Percentiles rank a stretch among this genome's conserved stretches.
These are phyloP conservation scores for Formica exsecta DNA, from an alignment of 1,140 invertebrate species.

Conservation along the genomic window DNA sequence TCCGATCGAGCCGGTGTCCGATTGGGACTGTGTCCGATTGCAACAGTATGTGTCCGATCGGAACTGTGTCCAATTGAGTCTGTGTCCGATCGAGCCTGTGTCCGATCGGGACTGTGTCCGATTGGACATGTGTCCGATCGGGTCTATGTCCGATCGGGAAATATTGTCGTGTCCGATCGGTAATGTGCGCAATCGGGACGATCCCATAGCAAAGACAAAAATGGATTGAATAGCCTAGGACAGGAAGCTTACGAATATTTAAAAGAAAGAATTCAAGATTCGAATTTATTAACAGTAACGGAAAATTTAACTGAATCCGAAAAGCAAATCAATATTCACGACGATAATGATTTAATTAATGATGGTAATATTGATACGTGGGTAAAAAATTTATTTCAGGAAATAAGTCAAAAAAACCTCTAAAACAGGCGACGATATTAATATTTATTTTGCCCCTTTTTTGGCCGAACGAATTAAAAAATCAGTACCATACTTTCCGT, in stretches of 20 bases:
- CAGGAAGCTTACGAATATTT: conserved; percentile 2
- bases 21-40: no score
- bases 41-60: no score
- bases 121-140: no score
- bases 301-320: conserved; percentile 3
- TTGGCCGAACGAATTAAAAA: not conserved
- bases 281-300: not conserved
- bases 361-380: not conserved
- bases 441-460: not conserved
- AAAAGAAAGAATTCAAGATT: not conserved
- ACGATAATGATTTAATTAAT: not conserved
- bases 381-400: not conserved
- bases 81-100: no score
- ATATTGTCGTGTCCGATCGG: no score
- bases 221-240: not conserved
- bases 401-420: not conserved
- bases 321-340: conserved; percentile 2
- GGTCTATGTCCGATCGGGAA: no score
- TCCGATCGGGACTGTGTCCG: no score
- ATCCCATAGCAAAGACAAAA: not conserved
- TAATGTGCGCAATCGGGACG: no score
- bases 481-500: not conserved
- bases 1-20: no score
- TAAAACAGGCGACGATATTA: conserved; percentile 4
- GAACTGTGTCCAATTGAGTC: no score